Evolutionary conservation across 1,140 invertebrate species (phyloP).

Genomic region (Prorops nasuta): DNA sequence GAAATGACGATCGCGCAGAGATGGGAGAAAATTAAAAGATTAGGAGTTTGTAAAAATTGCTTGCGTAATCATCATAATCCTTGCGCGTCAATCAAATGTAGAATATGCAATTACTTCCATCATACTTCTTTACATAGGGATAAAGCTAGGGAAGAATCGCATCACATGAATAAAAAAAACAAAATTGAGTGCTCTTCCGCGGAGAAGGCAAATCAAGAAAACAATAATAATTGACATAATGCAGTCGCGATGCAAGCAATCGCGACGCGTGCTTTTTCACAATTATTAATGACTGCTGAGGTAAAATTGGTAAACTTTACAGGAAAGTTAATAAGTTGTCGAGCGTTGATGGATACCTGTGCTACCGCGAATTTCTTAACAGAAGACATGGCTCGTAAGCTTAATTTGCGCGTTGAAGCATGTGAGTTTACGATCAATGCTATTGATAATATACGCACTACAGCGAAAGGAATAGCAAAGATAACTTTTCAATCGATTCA

Average conservation of each 20-base stretch:
- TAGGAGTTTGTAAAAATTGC: conserved; percentile 10
- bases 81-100: conserved; percentile 5
- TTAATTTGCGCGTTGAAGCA: not conserved
- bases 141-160: not conserved
- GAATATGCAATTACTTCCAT: conserved; percentile 7
- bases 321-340: not conserved
- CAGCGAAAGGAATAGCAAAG: not conserved
- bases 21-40: conserved; percentile 7
- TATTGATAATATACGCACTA: not conserved
- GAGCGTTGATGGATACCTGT: conserved; percentile 5
- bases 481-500: not conserved
- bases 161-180: not conserved
- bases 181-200: not conserved
- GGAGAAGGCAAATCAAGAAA: not conserved
- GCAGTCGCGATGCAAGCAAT: not conserved
- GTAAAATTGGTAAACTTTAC: not conserved
- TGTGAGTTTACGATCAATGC: not conserved
- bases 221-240: not conserved
- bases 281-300: not conserved
- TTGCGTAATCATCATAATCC: conserved; percentile 3
- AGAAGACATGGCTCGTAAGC: not conserved
- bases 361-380: conserved; percentile 3
- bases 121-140: conserved; percentile 3
- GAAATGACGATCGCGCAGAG: conserved; percentile 1
- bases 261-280: not conserved